These are phyloP conservation scores for Enteromius paludinosus DNA, from an alignment of 2,797 vertebrate genomes.

Conservation along the genomic window DNA sequence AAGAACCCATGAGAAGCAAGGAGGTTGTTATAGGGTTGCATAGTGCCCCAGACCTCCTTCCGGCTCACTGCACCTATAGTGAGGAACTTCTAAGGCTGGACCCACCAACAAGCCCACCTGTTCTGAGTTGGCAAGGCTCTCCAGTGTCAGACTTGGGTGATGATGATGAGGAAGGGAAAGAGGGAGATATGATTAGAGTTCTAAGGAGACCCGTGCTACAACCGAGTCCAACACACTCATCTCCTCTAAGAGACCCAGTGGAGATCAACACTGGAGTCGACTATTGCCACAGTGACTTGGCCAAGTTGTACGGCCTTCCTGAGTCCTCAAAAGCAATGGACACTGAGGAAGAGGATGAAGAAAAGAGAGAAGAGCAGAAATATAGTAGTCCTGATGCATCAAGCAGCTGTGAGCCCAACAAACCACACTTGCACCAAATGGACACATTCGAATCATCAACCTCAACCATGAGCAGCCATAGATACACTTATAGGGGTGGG, in stretches of 20 bases:
- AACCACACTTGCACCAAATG: conserved; percentile 73
- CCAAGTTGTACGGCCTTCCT: conserved; percentile 58
- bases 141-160: conserved; percentile 76
- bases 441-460: conserved; percentile 85
- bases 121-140: conserved; percentile 83
- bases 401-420: conserved; percentile 57
- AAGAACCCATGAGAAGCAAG: conserved; percentile 19
- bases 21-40: conserved; percentile 65
- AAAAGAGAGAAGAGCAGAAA: conserved; percentile 56
- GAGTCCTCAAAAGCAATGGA: conserved; percentile 46
- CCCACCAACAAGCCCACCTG: conserved; percentile 78
- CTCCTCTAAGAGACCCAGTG: conserved; percentile 64
- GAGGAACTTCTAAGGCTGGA: conserved; percentile 73
- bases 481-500: conserved; percentile 83
- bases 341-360: conserved; percentile 64
- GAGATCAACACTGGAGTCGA: conserved; percentile 41
- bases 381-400: conserved; percentile 59
- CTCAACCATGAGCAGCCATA: conserved; percentile 82
- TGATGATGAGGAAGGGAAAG: conserved; percentile 77
- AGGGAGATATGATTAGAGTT: conserved; percentile 66
- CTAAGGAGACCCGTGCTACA: conserved; percentile 77
- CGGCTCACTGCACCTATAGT: conserved; percentile 73
- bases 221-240: conserved; percentile 76
- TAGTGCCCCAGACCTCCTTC: conserved; percentile 79
- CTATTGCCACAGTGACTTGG: conserved; percentile 53